Percentiles rank a stretch among this genome's conserved stretches.
These are phyloP conservation scores for Tipula confusa DNA, from an alignment of 2,888 invertebrate genomes.

Conservation along the genomic window DNA sequence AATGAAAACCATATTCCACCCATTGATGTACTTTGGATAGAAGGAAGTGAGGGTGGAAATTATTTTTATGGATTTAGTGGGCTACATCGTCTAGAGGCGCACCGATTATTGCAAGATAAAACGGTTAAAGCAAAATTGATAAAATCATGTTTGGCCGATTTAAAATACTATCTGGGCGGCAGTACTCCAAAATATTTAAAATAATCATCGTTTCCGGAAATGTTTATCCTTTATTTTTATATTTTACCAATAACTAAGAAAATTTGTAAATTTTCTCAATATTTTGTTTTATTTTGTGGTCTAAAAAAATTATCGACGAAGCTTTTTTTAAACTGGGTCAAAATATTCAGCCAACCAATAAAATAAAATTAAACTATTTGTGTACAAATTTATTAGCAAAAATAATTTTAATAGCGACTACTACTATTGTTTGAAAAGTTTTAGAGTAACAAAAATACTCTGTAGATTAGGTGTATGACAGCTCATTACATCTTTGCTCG, in stretches of 20 bases:
- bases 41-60: slow-evolving; percentile 73
- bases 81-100: slow-evolving; percentile 80
- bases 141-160: slow-evolving; percentile 67
- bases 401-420: not conserved
- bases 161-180: slow-evolving; percentile 71
- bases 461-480: not conserved
- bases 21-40: slow-evolving; percentile 81
- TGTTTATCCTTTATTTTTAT: not conserved
- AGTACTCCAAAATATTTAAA: slow-evolving; percentile 73
- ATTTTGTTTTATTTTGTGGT: not conserved
- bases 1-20: slow-evolving; percentile 67
- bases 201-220: slow-evolving; percentile 44
- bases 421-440: not conserved
- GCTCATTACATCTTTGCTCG: not conserved
- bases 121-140: slow-evolving; percentile 79
- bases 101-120: slow-evolving; percentile 61
- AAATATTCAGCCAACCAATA: too few species aligned
- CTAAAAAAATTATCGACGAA: not conserved
- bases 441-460: not conserved
- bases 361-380: not conserved
- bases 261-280: not conserved
- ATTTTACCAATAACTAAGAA: not conserved
- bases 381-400: not conserved
- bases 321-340: too few species aligned
- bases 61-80: slow-evolving; percentile 89